A percentile compares a stretch with the other conserved stretches of the same genome.
Conservation (phyloP, 2,888 invertebrate species). For the Macrophya annulata region DNA sequence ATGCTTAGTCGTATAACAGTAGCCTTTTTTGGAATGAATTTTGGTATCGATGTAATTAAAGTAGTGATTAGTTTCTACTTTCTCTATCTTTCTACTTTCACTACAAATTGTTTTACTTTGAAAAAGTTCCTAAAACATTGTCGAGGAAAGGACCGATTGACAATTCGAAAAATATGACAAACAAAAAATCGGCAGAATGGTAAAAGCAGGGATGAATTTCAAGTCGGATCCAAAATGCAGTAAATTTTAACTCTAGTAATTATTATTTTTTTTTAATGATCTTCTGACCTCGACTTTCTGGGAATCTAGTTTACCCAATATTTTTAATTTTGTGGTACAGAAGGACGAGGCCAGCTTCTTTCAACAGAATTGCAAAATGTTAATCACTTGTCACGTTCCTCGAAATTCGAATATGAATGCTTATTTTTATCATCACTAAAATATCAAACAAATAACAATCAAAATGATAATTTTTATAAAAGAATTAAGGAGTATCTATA, state of each 20-base stretch:
- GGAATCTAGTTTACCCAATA: neutral
- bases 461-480: neutral
- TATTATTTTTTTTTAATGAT: too few relatives aligned
- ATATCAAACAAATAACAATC: neutral
- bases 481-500: neutral
- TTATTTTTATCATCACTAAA: neutral
- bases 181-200: neutral
- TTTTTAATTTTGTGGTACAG: neutral
- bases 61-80: constrained; percentile 48
- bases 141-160: neutral
- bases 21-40: constrained; percentile 42
- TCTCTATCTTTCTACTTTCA: constrained; percentile 53
- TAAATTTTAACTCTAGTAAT: neutral
- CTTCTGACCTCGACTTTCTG: neutral
- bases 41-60: constrained; percentile 48
- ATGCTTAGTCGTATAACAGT: neutral
- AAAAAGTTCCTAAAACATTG: constrained; percentile 21
- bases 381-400: neutral
- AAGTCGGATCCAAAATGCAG: neutral
- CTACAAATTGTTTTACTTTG: neutral
- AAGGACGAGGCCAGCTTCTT: neutral
- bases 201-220: neutral
- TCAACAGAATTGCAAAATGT: neutral
- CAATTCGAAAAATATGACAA: neutral
- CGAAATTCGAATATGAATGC: neutral